These are phyloP conservation scores for Entosphenus tridentatus DNA, from an alignment of 2,113 vertebrate species.

Conservation along the genomic window DNA sequence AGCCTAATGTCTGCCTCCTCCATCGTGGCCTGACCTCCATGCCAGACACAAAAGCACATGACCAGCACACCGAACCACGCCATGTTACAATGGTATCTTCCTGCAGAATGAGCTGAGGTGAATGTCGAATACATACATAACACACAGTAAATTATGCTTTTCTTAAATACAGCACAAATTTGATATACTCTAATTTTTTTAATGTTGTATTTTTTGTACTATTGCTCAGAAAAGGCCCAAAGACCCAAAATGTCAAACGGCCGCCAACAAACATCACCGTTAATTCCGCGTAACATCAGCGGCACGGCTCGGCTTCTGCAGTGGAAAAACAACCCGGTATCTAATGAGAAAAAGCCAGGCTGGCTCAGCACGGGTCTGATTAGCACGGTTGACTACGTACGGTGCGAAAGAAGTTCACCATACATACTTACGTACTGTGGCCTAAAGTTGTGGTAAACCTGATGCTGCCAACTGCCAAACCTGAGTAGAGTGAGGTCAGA, in stretches of 20 bases:
- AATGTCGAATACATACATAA: too few species aligned
- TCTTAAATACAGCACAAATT: too few species aligned
- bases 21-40: constrained; percentile 21
- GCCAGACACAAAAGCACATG: neutral
- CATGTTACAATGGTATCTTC: too few species aligned
- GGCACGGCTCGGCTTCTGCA: too few species aligned
- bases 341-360: neutral
- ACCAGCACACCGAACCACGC: too few species aligned
- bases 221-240: too few species aligned
- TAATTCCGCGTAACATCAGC: too few species aligned
- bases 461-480: constrained; percentile 4
- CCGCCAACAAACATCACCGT: too few species aligned
- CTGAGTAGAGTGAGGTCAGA: neutral
- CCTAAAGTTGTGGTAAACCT: neutral
- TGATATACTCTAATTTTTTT: neutral
- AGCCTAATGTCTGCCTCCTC: constrained; percentile 28
- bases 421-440: neutral
- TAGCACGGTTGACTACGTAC: neutral
- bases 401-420: neutral
- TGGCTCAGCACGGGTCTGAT: neutral
- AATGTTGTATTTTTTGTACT: neutral
- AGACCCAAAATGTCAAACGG: too few species aligned
- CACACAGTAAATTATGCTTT: too few species aligned
- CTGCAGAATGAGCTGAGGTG: too few species aligned
- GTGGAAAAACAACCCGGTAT: too few species aligned